Conservation (phyloP, 2,888 invertebrate species). For the Drosophila percnosoma region DNA sequence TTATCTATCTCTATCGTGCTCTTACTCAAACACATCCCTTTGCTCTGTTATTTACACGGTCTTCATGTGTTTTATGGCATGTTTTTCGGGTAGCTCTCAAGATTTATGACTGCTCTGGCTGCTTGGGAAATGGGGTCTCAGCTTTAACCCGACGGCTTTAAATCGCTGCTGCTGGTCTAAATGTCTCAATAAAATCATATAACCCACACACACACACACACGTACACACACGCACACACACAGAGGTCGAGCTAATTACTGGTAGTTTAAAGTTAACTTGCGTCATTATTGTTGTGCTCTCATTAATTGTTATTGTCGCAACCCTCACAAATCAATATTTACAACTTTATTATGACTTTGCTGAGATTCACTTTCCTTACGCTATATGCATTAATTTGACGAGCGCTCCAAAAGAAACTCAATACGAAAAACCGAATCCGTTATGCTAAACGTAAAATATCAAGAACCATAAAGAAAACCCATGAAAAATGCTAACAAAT, state of each 20-base stretch:
- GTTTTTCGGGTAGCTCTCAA: slow-evolving; percentile 60
- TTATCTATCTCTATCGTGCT: slow-evolving; percentile 2
- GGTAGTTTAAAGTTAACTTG: slow-evolving; percentile 36
- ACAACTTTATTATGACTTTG: slow-evolving; percentile 63
- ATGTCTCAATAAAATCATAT: slow-evolving; percentile 58
- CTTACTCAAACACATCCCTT: slow-evolving; percentile 32
- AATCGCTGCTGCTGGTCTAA: slow-evolving; percentile 37
- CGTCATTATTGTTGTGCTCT: slow-evolving; percentile 8
- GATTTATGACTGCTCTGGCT: slow-evolving; percentile 56
- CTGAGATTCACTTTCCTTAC: slow-evolving; percentile 32
- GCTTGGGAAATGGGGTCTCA: slow-evolving; percentile 28
- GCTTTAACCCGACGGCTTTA: slow-evolving; percentile 51
- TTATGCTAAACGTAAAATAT: slow-evolving; percentile 43
- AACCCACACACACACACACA: slow-evolving; percentile 7
- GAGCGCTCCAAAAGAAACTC: neutral
- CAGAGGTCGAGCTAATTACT: slow-evolving; percentile 29
- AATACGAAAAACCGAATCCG: slow-evolving; percentile 12
- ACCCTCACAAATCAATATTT: slow-evolving; percentile 68
- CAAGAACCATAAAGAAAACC: slow-evolving; percentile 59
- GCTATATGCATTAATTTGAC: neutral
- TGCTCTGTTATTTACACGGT: slow-evolving; percentile 73
- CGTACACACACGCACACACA: slow-evolving; percentile 1
- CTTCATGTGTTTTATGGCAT: slow-evolving; percentile 78
- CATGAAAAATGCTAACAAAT: slow-evolving; percentile 52
- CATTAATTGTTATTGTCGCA: slow-evolving; percentile 41